phyloP scores from a whole-genome alignment of 2,113 vertebrate species.

The Grallaria varia region DNA sequence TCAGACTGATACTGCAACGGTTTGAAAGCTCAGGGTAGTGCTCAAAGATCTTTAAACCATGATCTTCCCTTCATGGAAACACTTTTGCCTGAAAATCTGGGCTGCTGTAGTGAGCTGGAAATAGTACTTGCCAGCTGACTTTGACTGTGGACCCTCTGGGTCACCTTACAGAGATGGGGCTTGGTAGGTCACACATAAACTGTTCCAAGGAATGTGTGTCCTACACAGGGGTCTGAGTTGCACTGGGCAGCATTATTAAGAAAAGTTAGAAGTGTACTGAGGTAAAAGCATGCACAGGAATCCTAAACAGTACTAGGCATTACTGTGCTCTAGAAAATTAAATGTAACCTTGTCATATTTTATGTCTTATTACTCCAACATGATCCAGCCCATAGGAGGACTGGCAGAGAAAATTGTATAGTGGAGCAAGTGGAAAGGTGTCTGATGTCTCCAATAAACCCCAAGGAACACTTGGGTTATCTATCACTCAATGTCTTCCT shows the following conservation, averaged over 20 bases:
- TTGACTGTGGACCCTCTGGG: not conserved
- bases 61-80: not conserved
- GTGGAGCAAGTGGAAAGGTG: not conserved
- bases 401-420: not conserved
- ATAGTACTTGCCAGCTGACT: not conserved
- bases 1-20: not conserved
- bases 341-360: not conserved
- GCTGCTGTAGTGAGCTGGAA: not conserved
- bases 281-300: not conserved
- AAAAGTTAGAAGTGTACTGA: not conserved
- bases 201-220: not conserved
- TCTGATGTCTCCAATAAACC: not conserved
- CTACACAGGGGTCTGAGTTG: not conserved
- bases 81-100: not conserved
- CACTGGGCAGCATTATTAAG: not conserved
- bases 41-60: not conserved
- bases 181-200: not conserved
- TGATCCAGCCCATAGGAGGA: accelerated
- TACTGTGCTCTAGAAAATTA: not conserved
- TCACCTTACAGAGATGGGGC: not conserved
- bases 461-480: not conserved
- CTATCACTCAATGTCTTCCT: not conserved
- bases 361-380: not conserved
- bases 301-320: not conserved
- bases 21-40: not conserved